Evolutionary conservation across 2,797 vertebrate genomes (phyloP).

Genomic region (Clamator glandarius): DNA sequence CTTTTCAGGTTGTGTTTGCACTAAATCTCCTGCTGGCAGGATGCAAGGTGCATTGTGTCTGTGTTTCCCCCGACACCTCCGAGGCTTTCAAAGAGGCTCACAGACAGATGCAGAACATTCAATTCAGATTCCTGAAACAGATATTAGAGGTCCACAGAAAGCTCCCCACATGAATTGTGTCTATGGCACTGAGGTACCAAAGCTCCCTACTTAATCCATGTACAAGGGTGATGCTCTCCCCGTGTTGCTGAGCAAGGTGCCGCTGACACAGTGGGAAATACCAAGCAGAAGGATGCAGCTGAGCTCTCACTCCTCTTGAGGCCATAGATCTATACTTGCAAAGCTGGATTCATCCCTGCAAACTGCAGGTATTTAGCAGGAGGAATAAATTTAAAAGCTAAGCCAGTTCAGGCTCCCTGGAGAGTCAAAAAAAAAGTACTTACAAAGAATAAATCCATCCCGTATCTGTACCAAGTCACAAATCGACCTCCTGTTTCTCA

Average conservation of each 20-base stretch:
- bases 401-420: not conserved
- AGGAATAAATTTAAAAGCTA: not conserved
- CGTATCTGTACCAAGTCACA: not conserved
- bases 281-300: not conserved
- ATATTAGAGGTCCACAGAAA: not conserved
- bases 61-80: accelerated
- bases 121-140: not conserved
- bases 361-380: not conserved
- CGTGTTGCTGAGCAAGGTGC: not conserved
- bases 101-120: not conserved
- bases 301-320: not conserved
- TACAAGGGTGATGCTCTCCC: not conserved
- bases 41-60: not conserved
- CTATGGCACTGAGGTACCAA: not conserved
- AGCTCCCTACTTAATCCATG: not conserved
- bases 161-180: not conserved
- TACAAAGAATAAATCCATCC: not conserved
- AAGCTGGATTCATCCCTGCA: not conserved
- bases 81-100: not conserved
- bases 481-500: not conserved
- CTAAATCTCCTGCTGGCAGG: not conserved
- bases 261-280: not conserved
- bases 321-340: not conserved
- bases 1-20: not conserved
- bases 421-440: not conserved